phyloP scores from a whole-genome alignment of 2,888 invertebrate species.

The Caenorhabditis parvicauda region DNA sequence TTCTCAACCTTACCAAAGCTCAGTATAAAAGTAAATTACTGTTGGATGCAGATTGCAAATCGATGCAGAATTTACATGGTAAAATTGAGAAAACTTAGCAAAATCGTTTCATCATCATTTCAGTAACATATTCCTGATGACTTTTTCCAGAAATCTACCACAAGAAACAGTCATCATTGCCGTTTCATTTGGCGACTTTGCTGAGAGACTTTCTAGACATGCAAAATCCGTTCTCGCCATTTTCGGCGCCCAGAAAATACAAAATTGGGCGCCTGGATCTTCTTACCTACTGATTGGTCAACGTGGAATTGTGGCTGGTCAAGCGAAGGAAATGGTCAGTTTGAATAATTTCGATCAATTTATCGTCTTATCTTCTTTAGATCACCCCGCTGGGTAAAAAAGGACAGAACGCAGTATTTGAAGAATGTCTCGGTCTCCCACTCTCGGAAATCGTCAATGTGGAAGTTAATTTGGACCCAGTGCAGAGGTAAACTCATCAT shows the following conservation, averaged over 20 bases:
- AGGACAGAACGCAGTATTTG: slow-evolving; percentile 11
- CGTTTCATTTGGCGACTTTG: slow-evolving; percentile 45
- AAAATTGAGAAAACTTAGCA: not conserved
- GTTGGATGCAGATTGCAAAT: not conserved
- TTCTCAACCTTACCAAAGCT: not conserved
- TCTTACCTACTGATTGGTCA: slow-evolving; percentile 42
- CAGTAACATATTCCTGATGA: not conserved
- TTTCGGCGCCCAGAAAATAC: slow-evolving; percentile 31
- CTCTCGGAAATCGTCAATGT: slow-evolving; percentile 29
- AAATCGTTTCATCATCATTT: not conserved
- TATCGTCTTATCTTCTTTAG: not conserved
- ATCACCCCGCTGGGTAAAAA: not conserved
- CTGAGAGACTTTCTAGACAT: slow-evolving; percentile 38
- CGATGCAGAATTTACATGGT: not conserved
- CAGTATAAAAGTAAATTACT: not conserved
- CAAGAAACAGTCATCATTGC: slow-evolving; percentile 27
- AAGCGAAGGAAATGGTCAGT: slow-evolving; percentile 29
- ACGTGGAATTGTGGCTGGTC: slow-evolving; percentile 29
- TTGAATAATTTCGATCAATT: not conserved
- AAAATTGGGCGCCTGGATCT: slow-evolving; percentile 30
- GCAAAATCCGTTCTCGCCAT: slow-evolving; percentile 28
- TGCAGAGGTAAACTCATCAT: slow-evolving; percentile 12
- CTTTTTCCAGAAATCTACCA: slow-evolving; percentile 23
- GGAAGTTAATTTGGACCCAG: slow-evolving; percentile 7
- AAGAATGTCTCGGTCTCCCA: slow-evolving; percentile 40